Evolutionary conservation across 2,797 vertebrate species (phyloP).

Genomic region (Mastacembelus armatus): DNA sequence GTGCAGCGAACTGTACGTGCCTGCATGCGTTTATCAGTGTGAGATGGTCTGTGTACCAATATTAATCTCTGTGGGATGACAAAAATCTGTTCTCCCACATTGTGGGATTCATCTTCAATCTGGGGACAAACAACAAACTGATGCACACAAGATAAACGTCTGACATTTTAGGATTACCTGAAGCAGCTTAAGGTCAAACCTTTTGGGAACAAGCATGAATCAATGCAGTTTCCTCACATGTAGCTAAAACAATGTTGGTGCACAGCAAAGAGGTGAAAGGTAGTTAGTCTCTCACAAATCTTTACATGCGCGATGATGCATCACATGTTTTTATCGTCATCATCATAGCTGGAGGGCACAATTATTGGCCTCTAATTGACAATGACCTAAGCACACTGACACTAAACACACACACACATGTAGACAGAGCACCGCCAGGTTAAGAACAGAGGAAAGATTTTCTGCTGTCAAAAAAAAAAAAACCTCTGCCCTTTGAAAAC

Average conservation of each 20-base stretch:
- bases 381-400: conserved; percentile 12
- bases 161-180: neutral
- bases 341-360: conserved; percentile 19
- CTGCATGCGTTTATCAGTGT: neutral
- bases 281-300: conserved; percentile 41
- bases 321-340: conserved; percentile 32
- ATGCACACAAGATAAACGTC: neutral
- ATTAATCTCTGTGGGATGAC: conserved; percentile 21
- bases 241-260: conserved; percentile 1
- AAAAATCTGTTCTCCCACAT: conserved; percentile 9
- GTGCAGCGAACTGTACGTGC: conserved; percentile 19
- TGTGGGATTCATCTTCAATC: neutral
- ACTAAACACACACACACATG: neutral
- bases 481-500: conserved; percentile 18
- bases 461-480: conserved; percentile 39
- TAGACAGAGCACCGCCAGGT: neutral
- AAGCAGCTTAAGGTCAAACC: neutral
- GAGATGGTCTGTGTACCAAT: neutral
- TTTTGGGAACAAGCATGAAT: conserved; percentile 10
- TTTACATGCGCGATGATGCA: conserved; percentile 41
- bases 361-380: conserved; percentile 34
- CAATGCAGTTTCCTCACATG: neutral
- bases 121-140: neutral
- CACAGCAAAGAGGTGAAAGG: conserved; percentile 25
- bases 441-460: conserved; percentile 15